A percentile compares a stretch with the other conserved stretches of the same genome.
These are phyloP conservation scores for Teleopsis dalmanni DNA, from an alignment of 1,140 invertebrate species.

Conservation along the genomic window DNA sequence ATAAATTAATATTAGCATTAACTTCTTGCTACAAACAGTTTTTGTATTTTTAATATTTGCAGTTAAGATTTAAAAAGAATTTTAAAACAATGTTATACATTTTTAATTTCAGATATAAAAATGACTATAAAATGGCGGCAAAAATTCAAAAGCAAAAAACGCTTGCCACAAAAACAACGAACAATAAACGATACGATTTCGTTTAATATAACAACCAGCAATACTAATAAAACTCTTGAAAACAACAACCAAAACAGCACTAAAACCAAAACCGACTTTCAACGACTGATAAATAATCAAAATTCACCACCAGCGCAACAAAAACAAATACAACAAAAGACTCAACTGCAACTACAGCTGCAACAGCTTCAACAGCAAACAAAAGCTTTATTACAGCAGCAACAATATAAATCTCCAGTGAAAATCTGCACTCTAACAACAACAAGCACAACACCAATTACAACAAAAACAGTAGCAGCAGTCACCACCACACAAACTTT, in stretches of 20 bases:
- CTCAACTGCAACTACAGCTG: background rate
- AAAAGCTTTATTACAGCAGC: slow-evolving; percentile 12
- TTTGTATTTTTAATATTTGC: no score
- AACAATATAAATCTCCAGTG: background rate
- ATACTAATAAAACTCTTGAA: slow-evolving; percentile 2
- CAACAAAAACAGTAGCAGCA: background rate
- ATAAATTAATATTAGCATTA: no score
- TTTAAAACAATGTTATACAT: no score
- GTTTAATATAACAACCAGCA: background rate
- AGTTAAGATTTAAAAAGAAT: no score
- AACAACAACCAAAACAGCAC: slow-evolving; percentile 6
- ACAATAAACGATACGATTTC: background rate
- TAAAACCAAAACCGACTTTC: slow-evolving; percentile 20
- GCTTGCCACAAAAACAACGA: slow-evolving; percentile 17
- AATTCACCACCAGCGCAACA: slow-evolving; percentile 21
- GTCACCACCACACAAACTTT: slow-evolving; percentile 2
- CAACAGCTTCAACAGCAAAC: slow-evolving; percentile 24
- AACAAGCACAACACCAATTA: slow-evolving; percentile 2
- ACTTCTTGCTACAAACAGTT: no score
- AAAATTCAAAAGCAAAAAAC: slow-evolving; percentile 42
- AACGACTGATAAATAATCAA: slow-evolving; percentile 16
- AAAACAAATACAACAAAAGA: slow-evolving; percentile 12
- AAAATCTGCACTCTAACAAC: background rate
- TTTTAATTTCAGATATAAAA: slow-evolving; percentile 15
- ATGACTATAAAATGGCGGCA: slow-evolving; percentile 43